These are phyloP conservation scores for Eutrigla gurnardus DNA, from an alignment of 2,797 vertebrate genomes.

Conservation along the genomic window DNA sequence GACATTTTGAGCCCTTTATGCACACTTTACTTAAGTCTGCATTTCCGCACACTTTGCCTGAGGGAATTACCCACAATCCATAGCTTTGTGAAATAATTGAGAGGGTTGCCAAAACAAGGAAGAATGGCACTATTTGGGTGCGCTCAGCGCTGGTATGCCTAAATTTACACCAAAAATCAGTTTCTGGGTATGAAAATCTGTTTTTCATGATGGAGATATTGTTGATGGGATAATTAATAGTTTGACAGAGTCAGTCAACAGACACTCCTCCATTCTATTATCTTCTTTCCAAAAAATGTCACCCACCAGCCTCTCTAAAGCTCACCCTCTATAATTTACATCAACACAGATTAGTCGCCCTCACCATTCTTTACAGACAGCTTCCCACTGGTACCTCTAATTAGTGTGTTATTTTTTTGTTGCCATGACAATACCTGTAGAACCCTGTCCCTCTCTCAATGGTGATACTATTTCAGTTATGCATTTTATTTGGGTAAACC, in stretches of 20 bases:
- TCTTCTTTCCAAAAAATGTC: constrained; percentile 29
- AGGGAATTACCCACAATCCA: too few relatives aligned
- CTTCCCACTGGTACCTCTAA: constrained; percentile 21
- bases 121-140: too few relatives aligned
- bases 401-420: constrained; percentile 26
- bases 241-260: constrained; percentile 10
- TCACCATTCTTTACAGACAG: constrained; percentile 16
- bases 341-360: constrained; percentile 35
- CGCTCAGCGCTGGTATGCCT: too few relatives aligned
- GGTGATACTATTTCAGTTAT: background rate
- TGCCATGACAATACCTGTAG: constrained; percentile 21
- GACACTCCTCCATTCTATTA: constrained; percentile 1
- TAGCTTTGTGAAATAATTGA: too few relatives aligned
- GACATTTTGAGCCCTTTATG: too few relatives aligned
- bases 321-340: constrained; percentile 38
- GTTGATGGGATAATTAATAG: background rate
- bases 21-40: too few relatives aligned
- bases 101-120: too few relatives aligned
- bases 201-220: background rate
- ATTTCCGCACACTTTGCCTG: too few relatives aligned
- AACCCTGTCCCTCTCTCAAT: background rate
- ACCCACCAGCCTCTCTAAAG: background rate
- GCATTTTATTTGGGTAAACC: background rate
- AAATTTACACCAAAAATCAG: too few relatives aligned
- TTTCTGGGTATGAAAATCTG: background rate